Evolutionary conservation across 2,888 invertebrate species (phyloP).

Genomic region (Ceratothoa steindachneri): DNA sequence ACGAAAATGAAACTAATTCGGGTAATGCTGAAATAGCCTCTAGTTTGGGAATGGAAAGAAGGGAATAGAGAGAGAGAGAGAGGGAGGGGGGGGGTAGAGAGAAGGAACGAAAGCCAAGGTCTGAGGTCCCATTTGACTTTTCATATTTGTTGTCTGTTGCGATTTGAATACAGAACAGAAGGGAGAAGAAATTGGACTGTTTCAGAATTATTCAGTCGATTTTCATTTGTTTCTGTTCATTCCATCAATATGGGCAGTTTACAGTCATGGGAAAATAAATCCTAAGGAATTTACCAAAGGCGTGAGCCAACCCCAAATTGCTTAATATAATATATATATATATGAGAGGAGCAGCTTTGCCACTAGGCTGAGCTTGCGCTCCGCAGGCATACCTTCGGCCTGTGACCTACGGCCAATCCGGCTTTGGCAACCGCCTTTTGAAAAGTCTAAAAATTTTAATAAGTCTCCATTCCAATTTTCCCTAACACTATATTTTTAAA

Average conservation of each 20-base stretch:
- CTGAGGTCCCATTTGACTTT: constrained; percentile 43
- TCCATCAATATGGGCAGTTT: constrained; percentile 8
- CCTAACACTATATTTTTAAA: too few species aligned
- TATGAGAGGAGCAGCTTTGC: too few species aligned
- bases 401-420: too few species aligned
- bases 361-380: too few species aligned
- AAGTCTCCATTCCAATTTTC: too few species aligned
- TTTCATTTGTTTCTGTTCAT: constrained; percentile 16
- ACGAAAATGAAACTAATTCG: constrained; percentile 1
- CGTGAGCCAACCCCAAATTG: background rate
- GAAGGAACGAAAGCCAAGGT: constrained; percentile 25
- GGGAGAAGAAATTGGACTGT: constrained; percentile 35
- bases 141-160: constrained; percentile 46
- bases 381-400: too few species aligned
- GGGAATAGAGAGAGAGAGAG: background rate
- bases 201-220: constrained; percentile 35
- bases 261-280: constrained; percentile 5
- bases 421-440: too few species aligned
- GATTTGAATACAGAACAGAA: constrained; percentile 44
- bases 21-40: constrained; percentile 6
- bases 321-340: background rate
- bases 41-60: background rate
- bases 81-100: background rate
- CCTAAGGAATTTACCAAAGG: background rate
- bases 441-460: too few species aligned